Evolutionary conservation across 2,113 vertebrate species (phyloP).

Genomic region (Megaceryle torquata): DNA sequence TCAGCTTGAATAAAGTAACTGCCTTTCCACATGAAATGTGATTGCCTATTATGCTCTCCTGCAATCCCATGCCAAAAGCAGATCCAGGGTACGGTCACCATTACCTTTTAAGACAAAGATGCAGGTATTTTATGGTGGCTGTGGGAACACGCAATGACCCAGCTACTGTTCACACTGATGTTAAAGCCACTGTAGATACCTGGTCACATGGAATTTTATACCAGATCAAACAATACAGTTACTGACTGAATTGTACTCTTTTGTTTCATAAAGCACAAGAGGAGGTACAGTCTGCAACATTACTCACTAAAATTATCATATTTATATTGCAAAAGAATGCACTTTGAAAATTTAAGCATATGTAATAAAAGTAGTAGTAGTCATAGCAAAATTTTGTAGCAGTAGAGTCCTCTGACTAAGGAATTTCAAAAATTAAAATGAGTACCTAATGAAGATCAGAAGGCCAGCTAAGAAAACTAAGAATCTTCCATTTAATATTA

Average conservation of each 20-base stretch:
- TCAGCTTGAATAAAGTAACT: background rate
- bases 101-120: background rate
- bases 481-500: background rate
- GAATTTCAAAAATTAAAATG: background rate
- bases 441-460: background rate
- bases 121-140: background rate
- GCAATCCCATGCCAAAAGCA: background rate
- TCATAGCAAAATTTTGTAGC: constrained; percentile 26
- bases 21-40: background rate
- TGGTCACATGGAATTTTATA: background rate
- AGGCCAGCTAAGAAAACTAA: background rate
- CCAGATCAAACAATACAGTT: background rate
- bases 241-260: background rate
- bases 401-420: background rate
- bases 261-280: background rate
- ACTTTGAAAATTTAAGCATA: constrained; percentile 42
- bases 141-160: background rate
- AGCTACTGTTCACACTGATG: background rate
- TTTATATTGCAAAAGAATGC: background rate
- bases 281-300: background rate
- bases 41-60: background rate
- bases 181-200: background rate
- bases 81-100: background rate
- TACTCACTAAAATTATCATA: background rate
- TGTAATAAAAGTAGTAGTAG: constrained; percentile 19